Percentiles rank a stretch among this genome's conserved stretches.
phyloP scores from a whole-genome alignment of 2,113 vertebrate genomes.

The Zeus faber region DNA sequence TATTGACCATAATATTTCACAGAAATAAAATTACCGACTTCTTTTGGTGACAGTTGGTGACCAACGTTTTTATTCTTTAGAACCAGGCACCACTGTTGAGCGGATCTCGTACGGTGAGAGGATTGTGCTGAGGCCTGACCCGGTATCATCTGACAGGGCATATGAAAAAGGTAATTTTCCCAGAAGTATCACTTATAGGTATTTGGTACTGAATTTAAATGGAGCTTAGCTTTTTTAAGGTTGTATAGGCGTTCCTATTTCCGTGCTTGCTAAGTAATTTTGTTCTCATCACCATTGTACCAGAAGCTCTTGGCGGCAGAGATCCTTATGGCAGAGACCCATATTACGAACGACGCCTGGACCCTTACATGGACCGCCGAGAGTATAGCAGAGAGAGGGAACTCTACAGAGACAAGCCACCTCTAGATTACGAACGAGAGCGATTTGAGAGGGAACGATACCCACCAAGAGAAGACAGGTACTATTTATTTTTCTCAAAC shows the following conservation, averaged over 20 bases:
- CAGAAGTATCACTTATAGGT: too few species aligned
- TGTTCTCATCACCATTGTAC: constrained; percentile 6
- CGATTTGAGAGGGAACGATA: constrained; percentile 89
- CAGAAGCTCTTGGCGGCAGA: constrained; percentile 79
- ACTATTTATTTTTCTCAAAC: background rate
- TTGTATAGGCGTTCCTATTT: background rate
- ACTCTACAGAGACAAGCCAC: constrained; percentile 72
- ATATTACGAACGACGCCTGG: constrained; percentile 86
- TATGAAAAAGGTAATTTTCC: constrained; percentile 89
- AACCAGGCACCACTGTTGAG: constrained; percentile 82
- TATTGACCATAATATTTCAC: too few species aligned
- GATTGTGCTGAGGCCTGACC: constrained; percentile 90
- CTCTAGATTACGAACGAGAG: constrained; percentile 87
- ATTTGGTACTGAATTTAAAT: too few species aligned
- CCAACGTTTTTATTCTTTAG: constrained; percentile 54
- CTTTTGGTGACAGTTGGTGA: background rate
- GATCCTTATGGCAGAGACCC: constrained; percentile 88
- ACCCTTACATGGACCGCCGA: constrained; percentile 83
- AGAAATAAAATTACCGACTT: too few species aligned
- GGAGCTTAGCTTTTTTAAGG: background rate
- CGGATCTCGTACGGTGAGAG: constrained; percentile 94
- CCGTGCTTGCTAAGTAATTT: background rate
- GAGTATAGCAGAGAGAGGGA: constrained; percentile 89
- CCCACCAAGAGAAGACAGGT: constrained; percentile 87
- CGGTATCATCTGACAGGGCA: constrained; percentile 77